Evolutionary conservation across 1,140 invertebrate genomes (phyloP).

Genomic region (Lamellibrachia luymesi): DNA sequence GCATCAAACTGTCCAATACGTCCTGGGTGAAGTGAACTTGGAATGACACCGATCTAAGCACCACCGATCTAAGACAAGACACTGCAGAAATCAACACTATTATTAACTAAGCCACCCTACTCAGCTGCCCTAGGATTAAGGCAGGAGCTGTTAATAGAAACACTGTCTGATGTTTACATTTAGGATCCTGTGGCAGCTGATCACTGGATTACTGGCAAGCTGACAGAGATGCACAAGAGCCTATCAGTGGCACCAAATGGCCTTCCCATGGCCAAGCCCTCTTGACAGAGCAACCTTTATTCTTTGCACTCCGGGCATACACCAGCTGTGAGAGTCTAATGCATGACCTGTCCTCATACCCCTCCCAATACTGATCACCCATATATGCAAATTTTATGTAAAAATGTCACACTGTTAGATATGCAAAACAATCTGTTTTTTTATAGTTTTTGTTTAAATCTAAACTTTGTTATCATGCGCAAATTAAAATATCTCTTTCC

Average conservation of each 20-base stretch:
- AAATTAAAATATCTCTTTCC: no score
- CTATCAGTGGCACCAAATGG: neutral
- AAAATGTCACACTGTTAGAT: no score
- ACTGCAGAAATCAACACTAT: neutral
- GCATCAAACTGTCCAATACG: no score
- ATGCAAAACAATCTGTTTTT: no score
- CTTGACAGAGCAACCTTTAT: neutral
- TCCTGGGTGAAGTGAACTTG: neutral
- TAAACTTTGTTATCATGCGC: no score
- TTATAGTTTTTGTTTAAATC: no score
- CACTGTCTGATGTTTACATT: neutral
- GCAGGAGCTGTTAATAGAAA: neutral
- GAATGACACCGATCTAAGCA: neutral
- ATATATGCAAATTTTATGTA: no score
- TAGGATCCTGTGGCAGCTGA: neutral
- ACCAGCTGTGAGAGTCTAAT: neutral
- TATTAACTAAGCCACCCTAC: neutral
- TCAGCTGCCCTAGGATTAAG: neutral
- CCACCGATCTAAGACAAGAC: neutral
- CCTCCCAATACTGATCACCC: no score
- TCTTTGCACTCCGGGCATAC: neutral
- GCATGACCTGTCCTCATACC: no score
- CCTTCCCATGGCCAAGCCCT: neutral
- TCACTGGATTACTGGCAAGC: neutral
- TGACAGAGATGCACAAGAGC: neutral